A percentile compares a stretch with the other conserved stretches of the same genome.
Evolutionary conservation across 1,140 invertebrate species (phyloP).

Genomic region (Ceratosolen solmsi): DNA sequence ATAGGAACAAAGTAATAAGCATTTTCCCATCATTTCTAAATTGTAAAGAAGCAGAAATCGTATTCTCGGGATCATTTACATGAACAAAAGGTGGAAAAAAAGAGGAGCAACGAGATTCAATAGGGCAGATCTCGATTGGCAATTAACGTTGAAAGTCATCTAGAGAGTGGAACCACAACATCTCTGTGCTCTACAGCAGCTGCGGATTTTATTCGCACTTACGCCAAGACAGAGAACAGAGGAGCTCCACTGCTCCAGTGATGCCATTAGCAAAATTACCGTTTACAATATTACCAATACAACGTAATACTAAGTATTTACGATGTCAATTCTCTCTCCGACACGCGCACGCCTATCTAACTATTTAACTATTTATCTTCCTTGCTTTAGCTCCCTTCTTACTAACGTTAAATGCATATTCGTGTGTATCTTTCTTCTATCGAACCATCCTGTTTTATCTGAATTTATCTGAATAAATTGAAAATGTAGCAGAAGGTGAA

Average conservation of each 20-base stretch:
- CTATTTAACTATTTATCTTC: not conserved
- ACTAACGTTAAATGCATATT: too few species aligned
- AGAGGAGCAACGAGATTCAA: not conserved
- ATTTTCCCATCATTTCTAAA: not conserved
- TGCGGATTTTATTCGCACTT: constrained; percentile 34
- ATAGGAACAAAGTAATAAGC: not conserved
- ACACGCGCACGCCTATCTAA: not conserved
- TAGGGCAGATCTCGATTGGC: constrained; percentile 28
- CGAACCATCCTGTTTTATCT: too few species aligned
- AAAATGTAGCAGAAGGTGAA: not conserved
- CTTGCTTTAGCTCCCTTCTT: not conserved
- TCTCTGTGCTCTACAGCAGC: not conserved
- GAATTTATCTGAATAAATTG: too few species aligned
- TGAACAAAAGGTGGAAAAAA: not conserved
- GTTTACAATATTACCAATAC: constrained; percentile 67
- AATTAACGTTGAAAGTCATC: constrained; percentile 49
- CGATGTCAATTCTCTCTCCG: not conserved
- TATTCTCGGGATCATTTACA: not conserved
- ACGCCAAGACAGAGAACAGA: constrained; percentile 55
- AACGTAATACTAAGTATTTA: constrained; percentile 54
- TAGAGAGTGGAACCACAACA: not conserved
- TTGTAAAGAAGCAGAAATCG: not conserved
- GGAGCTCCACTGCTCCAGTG: constrained; percentile 46
- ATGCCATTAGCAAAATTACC: constrained; percentile 70
- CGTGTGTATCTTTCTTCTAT: not conserved